Base-by-base conservation (phyloP, 2,888 invertebrate species). In the Calameuta filiformis region DNA sequence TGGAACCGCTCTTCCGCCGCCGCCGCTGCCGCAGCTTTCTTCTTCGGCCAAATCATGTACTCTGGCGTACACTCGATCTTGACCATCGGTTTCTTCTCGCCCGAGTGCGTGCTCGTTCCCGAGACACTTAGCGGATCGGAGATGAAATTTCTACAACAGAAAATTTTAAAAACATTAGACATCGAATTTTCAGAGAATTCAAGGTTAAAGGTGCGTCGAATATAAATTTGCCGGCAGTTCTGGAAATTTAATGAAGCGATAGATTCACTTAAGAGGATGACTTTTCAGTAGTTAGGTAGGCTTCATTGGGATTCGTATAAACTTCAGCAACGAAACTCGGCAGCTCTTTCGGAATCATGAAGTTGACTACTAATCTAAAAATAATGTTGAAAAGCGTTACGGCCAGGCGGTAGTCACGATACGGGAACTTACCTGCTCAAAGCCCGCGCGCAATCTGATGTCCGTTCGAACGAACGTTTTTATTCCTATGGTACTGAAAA, bases 31-130 rank as follows among this genome's bases (percentile, higher is more conserved):
- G 40, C 40, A n/a, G n/a, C 68, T 40, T 76, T 4, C 73, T 79
- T 79, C 69, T 73, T 68, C 12, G 79, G 73, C 76, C 76, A 76
- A n/a, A 76, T 76, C 76, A 74, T 73, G 37, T 76, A 79, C 12
- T 79, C 79, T 0, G 79, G 76, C 35, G 76, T 79, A n/a, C 74
- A 76, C 68, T 79, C 76, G 15, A 76, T 76, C 73, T 4, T 79
- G 15, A 76, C 74, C 71, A 76, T 23, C 76, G 40, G 34, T 12
- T 35, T 73, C 37, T 74, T 74, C 31, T 3, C 11, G 35, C n/a
- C 23, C 23, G 23, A 9, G 30, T 30, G 12, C 23, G 71, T 37
- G 31, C 73, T 68, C 34, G 71, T 68, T 15, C 75, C 71, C 30
- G 79, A 37, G 37, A 76, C 40, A 31, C 76, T 68, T 68, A 79